Evolutionary conservation across 2,888 invertebrate genomes (phyloP), one percentile per base, ranked within the genome.

Genomic region (Muschampia plurimacula): DNA sequence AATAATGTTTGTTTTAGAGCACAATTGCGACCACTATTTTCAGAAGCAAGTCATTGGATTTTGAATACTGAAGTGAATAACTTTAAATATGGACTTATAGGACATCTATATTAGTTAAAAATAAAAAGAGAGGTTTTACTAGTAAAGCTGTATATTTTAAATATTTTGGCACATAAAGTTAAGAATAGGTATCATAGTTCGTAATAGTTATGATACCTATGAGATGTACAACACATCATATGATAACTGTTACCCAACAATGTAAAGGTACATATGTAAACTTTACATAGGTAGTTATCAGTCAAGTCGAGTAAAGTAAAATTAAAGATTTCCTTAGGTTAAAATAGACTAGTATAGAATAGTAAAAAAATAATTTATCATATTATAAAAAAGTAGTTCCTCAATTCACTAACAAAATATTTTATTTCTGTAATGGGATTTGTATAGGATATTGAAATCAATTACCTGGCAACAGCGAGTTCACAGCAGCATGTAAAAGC

Each of bases 401-500:
- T 7, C 2, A 57, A 57, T 41, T 71, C 70, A 49, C 44, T 46
- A 52, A 63, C 46, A 3, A 44, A 44, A 22, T 32, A 28, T 44
- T 15, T 55, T 60, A 28, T 52, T 62, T n/a, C 10, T 67, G 63
- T 57, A 67, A 72, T 60, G 62, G 67, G 72, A 72, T 72, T 72
- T 36, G 67, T 46, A 36, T 67, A 72, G 67, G 72, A 67, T 72
- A 73, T 67, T 74, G 76, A 76, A 77, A 73, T 76, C 77, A 80
- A 79, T 79, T 76, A 76, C 76, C 70, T 72, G 72, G 75, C 73
- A 69, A 68, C 66, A 76, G 74, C 67, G 72, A 44, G 64, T 75
- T 76, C 75, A 80, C 74, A 81, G 78, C 80, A 82, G 67, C 72
- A 72, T 72, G 72, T 72, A 72, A 72, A 68, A 68, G 78, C 76